phyloP scores from a whole-genome alignment of 2,113 vertebrate species.

The Siniperca chuatsi region DNA sequence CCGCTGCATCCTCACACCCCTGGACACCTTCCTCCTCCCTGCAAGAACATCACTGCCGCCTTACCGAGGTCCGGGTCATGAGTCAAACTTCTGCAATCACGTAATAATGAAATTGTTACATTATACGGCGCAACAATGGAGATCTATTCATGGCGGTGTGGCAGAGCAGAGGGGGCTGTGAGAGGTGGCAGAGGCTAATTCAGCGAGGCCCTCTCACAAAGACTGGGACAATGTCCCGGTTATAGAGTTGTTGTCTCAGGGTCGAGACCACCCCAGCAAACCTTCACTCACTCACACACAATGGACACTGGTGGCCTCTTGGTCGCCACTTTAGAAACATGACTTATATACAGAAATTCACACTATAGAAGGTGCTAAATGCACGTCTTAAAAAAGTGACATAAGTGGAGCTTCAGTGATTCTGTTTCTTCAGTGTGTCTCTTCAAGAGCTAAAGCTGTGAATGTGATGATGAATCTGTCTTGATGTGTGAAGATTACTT shows the following conservation, averaged over 20 bases:
- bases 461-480: neutral
- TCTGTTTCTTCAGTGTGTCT: neutral
- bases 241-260: constrained; percentile 61
- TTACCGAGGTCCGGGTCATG: constrained; percentile 8
- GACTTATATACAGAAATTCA: neutral
- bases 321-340: neutral
- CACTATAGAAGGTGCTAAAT: neutral
- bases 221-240: constrained; percentile 43
- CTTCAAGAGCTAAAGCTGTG: neutral
- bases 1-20: constrained; percentile 38
- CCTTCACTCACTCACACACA: constrained; percentile 34
- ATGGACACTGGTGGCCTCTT: constrained; percentile 26
- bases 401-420: too few relatives aligned
- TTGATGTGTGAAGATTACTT: neutral
- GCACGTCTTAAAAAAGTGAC: neutral
- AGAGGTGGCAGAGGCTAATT: constrained; percentile 64
- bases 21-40: constrained; percentile 43
- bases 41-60: neutral
- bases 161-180: constrained; percentile 37
- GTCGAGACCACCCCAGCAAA: constrained; percentile 45
- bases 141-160: constrained; percentile 58
- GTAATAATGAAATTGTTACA: constrained; percentile 56
- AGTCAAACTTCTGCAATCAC: constrained; percentile 39
- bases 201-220: constrained; percentile 56
- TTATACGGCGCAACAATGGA: constrained; percentile 56